Percentiles rank a stretch among this genome's conserved stretches.
phyloP scores from a whole-genome alignment of 2,888 invertebrate species.

The Labia minor region DNA sequence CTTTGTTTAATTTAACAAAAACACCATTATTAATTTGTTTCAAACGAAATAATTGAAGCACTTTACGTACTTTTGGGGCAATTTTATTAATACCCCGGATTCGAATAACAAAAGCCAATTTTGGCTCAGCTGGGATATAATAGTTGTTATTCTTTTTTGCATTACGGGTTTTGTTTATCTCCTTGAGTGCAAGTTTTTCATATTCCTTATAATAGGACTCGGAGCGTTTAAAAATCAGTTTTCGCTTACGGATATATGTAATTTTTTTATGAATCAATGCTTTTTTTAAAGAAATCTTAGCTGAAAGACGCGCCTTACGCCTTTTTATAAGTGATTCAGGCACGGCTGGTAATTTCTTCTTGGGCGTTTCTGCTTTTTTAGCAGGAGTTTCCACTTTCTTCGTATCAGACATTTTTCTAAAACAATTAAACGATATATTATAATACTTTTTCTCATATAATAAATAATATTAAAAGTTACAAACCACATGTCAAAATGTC shows the following conservation, averaged over 20 bases:
- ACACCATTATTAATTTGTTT: conserved; percentile 99
- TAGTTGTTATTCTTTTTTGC: conserved; percentile 88
- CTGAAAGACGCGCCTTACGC: conserved; percentile 63
- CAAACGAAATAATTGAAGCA: conserved; percentile 90
- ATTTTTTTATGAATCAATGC: not conserved
- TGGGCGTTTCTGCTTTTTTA: not conserved
- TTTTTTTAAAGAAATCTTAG: conserved; percentile 18
- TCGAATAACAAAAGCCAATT: conserved; percentile 94
- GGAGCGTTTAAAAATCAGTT: conserved; percentile 87
- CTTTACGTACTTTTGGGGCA: conserved; percentile 80
- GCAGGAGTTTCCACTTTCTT: not conserved
- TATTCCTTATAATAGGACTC: conserved; percentile 96
- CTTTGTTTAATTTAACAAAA: conserved; percentile 95
- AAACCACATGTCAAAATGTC: too few relatives aligned
- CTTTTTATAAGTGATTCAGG: conserved; percentile 94
- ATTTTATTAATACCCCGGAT: conserved; percentile 90
- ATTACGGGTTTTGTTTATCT: conserved; percentile 74
- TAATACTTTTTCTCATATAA: too few relatives aligned
- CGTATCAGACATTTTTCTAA: not conserved
- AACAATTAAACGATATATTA: too few relatives aligned
- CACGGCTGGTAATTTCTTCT: conserved; percentile 68
- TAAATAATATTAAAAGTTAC: too few relatives aligned
- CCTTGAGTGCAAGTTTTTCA: conserved; percentile 77
- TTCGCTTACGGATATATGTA: conserved; percentile 43
- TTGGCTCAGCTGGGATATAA: conserved; percentile 93